Conservation (phyloP, 1,140 invertebrate species). For the Penaeus vannamei region DNA sequence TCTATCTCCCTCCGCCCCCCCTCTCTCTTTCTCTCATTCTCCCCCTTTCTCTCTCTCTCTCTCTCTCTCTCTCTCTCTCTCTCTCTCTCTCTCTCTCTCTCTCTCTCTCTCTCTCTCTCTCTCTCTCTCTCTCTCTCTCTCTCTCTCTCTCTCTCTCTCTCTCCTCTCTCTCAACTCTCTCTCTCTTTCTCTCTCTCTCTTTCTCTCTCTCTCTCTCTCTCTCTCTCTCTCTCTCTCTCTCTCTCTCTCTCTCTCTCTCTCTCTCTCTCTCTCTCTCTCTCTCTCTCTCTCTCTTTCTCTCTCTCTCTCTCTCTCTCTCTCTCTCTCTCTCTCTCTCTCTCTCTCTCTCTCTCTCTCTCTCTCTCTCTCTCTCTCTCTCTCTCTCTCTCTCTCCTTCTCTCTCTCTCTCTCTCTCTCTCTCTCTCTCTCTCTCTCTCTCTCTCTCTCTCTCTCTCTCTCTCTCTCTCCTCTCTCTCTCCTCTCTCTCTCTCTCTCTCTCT, state of each 20-base stretch:
- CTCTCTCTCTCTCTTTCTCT: conserved; percentile 11
- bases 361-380: no score
- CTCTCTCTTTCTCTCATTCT: conserved; percentile 6
- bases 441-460: no score
- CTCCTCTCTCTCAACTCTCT: no score
- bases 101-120: conserved; percentile 11
- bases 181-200: conserved; percentile 11
- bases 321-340: not conserved
- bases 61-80: conserved; percentile 11
- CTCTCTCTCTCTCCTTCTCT: no score
- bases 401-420: no score
- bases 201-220: conserved; percentile 11
- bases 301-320: not conserved
- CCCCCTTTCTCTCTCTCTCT: conserved; percentile 10
- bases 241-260: conserved; percentile 11
- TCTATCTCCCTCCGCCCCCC: no score
- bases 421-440: no score
- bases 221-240: conserved; percentile 11
- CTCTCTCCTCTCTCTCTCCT: no score
- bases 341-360: no score
- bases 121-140: conserved; percentile 11
- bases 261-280: conserved; percentile 11
- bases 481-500: no score
- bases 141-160: conserved; percentile 11
- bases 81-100: conserved; percentile 10